Evolutionary conservation across 2,888 invertebrate species (phyloP), one percentile per base, ranked within the genome.

Genomic region (Euplagia quadripunctaria): DNA sequence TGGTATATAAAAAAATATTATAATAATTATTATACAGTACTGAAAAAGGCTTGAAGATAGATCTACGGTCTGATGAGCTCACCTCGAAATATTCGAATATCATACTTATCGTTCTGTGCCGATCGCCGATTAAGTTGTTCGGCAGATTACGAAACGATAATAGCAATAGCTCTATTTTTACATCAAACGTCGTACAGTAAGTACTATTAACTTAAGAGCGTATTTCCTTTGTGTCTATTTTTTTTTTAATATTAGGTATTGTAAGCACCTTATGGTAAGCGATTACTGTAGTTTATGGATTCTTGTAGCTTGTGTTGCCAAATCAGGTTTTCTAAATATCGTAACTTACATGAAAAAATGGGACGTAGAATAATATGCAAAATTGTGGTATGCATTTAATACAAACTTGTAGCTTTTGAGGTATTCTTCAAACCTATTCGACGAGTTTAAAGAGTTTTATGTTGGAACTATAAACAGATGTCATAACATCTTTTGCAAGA

Each of bases 81-180:
- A 46, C 7, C 46, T 42, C 42, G 14, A 49, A 65, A 49, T 20
- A 31, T 49, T 46, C 65, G 46, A 65, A n/a, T 65, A 68, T 68
- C n/a, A 52, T 16, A 12, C 41, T 52, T 52, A 52, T 52, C 67
- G 67, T 52, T 52, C 67, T n/a, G 52, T 55, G 49, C 49, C 46
- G 20, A 65, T 46, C 17, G n/a, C 41, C n/a, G 7, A 55, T n/a
- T 42, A 31, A 31, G 31, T 20, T n/a, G 9, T 55, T 58, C n/a
- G n/a, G n/a, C 9, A n/a, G 55, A 58, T 58, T 58, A 58, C 55
- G 55, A 58, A 58, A 58, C 55, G 55, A 58, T 58, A 20, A 58
- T 58, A 58, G 31, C 31, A 31, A 58, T 58, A 58, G 31, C 31
- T 1, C 2, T 31, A 31, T 31, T 31, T 31, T 31, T 31, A 31